phyloP scores from a whole-genome alignment of 2,113 vertebrate genomes.

The Onychostruthus taczanowskii region DNA sequence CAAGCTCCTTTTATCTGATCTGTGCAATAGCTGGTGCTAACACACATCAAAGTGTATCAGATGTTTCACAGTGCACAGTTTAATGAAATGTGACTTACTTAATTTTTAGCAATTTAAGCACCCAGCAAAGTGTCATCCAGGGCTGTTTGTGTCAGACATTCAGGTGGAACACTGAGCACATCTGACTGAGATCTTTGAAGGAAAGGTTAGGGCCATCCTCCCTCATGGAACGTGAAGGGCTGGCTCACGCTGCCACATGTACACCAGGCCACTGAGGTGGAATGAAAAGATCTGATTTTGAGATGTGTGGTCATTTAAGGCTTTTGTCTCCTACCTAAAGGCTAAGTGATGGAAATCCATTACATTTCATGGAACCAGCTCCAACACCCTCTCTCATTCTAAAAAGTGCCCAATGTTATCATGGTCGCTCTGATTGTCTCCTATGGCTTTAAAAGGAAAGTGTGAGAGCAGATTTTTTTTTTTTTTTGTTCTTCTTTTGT shows the following conservation, averaged over 20 bases:
- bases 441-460: not conserved
- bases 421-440: rapidly evolving
- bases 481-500: not conserved
- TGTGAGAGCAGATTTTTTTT: not conserved
- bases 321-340: not conserved
- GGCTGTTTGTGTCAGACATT: not conserved
- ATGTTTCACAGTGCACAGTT: not conserved
- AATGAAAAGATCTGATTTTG: not conserved
- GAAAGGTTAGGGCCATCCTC: not conserved
- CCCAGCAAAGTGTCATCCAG: not conserved
- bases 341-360: not conserved
- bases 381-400: not conserved
- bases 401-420: not conserved
- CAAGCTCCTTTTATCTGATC: not conserved
- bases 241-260: rapidly evolving
- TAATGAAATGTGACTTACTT: conserved; percentile 2
- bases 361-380: not conserved
- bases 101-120: conserved; percentile 11
- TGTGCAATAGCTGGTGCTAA: not conserved
- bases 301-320: not conserved
- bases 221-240: rapidly evolving
- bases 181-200: not conserved
- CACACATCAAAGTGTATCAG: not conserved
- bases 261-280: not conserved
- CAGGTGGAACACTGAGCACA: not conserved